Evolutionary conservation across 2,113 vertebrate species (phyloP).

Genomic region (Geococcyx californianus): DNA sequence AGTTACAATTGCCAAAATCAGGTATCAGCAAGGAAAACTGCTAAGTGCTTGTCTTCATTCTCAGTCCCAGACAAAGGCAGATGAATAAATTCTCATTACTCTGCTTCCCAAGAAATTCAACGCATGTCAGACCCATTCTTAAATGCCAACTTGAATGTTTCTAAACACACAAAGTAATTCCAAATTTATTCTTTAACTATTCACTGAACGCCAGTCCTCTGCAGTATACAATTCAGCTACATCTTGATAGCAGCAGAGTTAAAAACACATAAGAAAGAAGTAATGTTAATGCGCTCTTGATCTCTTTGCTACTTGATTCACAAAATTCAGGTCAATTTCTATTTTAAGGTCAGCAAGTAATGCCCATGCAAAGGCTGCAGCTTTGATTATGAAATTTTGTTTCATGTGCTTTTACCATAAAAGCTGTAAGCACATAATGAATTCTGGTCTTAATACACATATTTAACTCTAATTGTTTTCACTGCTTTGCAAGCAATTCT

Average conservation of each 20-base stretch:
- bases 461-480: background rate
- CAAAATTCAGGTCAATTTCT: background rate
- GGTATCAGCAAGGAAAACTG: background rate
- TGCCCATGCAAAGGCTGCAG: background rate
- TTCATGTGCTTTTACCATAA: background rate
- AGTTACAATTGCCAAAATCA: background rate
- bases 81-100: background rate
- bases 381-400: background rate
- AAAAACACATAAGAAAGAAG: background rate
- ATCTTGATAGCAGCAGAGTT: background rate
- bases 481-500: background rate
- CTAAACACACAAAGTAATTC: background rate
- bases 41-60: background rate
- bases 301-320: background rate
- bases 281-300: background rate
- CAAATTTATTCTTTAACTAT: background rate
- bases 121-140: background rate
- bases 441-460: background rate
- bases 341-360: background rate
- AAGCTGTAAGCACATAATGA: background rate
- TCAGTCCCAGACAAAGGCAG: background rate
- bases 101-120: background rate
- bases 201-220: background rate
- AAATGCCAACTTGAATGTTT: background rate
- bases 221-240: background rate